phyloP scores from a whole-genome alignment of 1,140 invertebrate genomes.

The Pomacea maculata region DNA sequence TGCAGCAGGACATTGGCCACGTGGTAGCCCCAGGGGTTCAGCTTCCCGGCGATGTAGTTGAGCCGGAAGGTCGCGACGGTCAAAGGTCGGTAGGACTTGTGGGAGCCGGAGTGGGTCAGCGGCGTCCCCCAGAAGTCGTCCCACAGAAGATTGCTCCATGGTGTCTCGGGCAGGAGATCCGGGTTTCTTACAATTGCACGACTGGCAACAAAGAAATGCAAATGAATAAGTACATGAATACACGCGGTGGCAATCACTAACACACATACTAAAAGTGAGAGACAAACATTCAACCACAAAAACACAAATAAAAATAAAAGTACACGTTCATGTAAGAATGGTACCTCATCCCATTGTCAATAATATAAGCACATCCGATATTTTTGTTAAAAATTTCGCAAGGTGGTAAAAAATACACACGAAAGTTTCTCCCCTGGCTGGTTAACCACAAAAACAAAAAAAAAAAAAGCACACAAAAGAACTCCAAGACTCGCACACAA shows the following conservation, averaged over 20 bases:
- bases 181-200: slow-evolving; percentile 92
- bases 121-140: slow-evolving; percentile 99
- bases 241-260: background rate
- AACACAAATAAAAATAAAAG: background rate
- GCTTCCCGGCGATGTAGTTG: slow-evolving; percentile 71
- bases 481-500: background rate
- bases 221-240: background rate
- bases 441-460: background rate
- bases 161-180: slow-evolving; percentile 89
- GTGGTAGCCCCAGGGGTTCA: slow-evolving; percentile 68
- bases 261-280: background rate
- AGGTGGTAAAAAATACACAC: background rate
- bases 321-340: background rate
- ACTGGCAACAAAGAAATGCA: slow-evolving; percentile 39
- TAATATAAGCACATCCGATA: background rate
- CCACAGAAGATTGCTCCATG: slow-evolving; percentile 88
- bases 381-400: background rate
- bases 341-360: background rate
- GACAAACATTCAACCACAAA: background rate
- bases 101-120: slow-evolving; percentile 89
- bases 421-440: background rate
- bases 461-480: too few species aligned
- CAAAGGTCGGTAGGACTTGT: slow-evolving; percentile 95
- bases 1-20: slow-evolving; percentile 67
- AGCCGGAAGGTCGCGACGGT: slow-evolving; percentile 92